phyloP scores from a whole-genome alignment of 2,888 invertebrate genomes.

The Drosophila nr. medialis region DNA sequence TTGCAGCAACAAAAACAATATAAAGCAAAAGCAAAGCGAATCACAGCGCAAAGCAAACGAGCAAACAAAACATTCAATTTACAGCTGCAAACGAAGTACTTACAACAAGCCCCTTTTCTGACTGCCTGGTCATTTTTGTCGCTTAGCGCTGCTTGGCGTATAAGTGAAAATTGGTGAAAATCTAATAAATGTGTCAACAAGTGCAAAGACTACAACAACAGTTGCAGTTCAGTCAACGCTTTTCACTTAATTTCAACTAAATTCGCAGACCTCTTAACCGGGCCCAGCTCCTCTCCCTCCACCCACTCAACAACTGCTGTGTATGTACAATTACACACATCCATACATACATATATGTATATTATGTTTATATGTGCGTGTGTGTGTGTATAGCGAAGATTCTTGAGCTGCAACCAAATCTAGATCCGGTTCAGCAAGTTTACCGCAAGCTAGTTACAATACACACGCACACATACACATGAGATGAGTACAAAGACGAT shows the following conservation, averaged over 20 bases:
- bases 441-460: constrained; percentile 76
- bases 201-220: constrained; percentile 49
- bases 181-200: constrained; percentile 75
- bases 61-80: constrained; percentile 58
- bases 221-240: constrained; percentile 43
- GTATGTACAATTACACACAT: background rate
- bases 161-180: constrained; percentile 79
- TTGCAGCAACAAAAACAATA: constrained; percentile 60
- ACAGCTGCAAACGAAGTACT: constrained; percentile 54
- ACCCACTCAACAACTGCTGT: constrained; percentile 22
- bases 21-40: constrained; percentile 50
- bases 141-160: constrained; percentile 53
- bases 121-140: constrained; percentile 32
- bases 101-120: constrained; percentile 1
- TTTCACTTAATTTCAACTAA: constrained; percentile 72
- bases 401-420: constrained; percentile 77
- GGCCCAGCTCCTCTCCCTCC: constrained; percentile 8
- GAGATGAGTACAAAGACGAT: constrained; percentile 47
- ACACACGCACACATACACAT: constrained; percentile 36
- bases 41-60: constrained; percentile 41
- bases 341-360: background rate
- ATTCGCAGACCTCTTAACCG: constrained; percentile 44
- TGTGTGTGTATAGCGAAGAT: constrained; percentile 57
- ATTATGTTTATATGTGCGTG: constrained; percentile 7
- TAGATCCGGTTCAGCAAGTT: constrained; percentile 80